phyloP scores from a whole-genome alignment of 2,888 invertebrate genomes.

The Syrista parreyssii region DNA sequence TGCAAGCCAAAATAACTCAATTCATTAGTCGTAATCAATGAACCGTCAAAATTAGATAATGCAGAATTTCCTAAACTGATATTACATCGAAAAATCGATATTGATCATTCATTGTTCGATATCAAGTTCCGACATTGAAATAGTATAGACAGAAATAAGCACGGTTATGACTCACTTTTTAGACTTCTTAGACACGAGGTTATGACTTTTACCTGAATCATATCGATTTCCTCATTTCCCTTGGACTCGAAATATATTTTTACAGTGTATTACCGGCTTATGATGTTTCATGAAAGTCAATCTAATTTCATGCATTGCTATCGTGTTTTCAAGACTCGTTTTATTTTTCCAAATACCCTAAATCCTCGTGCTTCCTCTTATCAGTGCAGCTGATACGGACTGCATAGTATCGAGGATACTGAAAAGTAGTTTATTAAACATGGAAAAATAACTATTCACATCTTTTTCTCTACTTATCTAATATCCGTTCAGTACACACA shows the following conservation, averaged over 20 bases:
- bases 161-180: neutral
- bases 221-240: neutral
- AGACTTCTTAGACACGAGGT: too few species aligned
- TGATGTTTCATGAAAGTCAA: neutral
- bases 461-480: neutral
- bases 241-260: neutral
- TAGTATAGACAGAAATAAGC: neutral
- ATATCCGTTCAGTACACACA: neutral
- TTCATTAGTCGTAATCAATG: neutral
- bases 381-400: neutral
- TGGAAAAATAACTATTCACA: neutral
- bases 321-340: neutral
- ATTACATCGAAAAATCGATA: neutral
- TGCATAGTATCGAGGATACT: too few species aligned
- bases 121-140: neutral
- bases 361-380: neutral
- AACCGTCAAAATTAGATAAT: too few species aligned
- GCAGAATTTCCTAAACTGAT: too few species aligned
- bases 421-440: neutral
- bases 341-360: neutral
- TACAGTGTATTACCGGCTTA: neutral
- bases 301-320: neutral
- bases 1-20: neutral
- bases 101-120: neutral
- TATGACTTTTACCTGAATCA: too few species aligned